Percentiles rank a stretch among this genome's conserved stretches.
Conservation (phyloP, 2,888 invertebrate genomes). For the Cephus pygmeus region DNA sequence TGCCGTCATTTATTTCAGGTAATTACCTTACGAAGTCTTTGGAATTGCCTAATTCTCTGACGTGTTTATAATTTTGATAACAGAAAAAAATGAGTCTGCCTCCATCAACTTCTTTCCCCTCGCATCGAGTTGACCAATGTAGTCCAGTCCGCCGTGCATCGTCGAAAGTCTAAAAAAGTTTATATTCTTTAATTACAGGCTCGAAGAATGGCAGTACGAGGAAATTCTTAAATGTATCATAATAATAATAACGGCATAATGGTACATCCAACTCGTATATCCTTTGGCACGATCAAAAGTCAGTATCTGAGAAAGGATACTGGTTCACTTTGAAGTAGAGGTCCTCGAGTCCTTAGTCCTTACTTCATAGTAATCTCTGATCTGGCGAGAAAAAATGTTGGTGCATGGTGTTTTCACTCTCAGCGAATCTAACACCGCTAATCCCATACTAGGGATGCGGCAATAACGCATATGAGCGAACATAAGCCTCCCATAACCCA, state of each 20-base stretch:
- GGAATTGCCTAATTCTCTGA: not conserved
- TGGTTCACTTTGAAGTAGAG: not conserved
- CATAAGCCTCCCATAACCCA: slow-evolving; percentile 12
- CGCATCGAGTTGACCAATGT: not conserved
- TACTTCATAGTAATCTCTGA: slow-evolving; percentile 25
- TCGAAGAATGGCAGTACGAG: no score
- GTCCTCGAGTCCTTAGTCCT: not conserved
- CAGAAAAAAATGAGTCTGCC: not conserved
- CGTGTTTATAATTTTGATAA: slow-evolving; percentile 1
- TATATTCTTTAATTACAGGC: no score
- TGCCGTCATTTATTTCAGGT: slow-evolving; percentile 39
- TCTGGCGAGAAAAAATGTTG: slow-evolving; percentile 15
- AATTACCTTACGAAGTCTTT: slow-evolving; percentile 30
- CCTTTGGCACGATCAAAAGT: not conserved
- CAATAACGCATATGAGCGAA: slow-evolving; percentile 14
- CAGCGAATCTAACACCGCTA: slow-evolving; percentile 37
- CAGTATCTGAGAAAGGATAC: not conserved
- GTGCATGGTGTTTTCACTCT: slow-evolving; percentile 31
- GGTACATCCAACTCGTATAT: not conserved
- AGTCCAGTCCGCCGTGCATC: not conserved
- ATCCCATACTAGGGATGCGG: slow-evolving; percentile 24
- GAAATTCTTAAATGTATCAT: no score
- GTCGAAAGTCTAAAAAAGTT: not conserved
- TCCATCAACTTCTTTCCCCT: not conserved
- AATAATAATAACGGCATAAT: not conserved